Base-by-base conservation (phyloP, 2,113 vertebrate species). In the Ceyx cyanopectus region DNA sequence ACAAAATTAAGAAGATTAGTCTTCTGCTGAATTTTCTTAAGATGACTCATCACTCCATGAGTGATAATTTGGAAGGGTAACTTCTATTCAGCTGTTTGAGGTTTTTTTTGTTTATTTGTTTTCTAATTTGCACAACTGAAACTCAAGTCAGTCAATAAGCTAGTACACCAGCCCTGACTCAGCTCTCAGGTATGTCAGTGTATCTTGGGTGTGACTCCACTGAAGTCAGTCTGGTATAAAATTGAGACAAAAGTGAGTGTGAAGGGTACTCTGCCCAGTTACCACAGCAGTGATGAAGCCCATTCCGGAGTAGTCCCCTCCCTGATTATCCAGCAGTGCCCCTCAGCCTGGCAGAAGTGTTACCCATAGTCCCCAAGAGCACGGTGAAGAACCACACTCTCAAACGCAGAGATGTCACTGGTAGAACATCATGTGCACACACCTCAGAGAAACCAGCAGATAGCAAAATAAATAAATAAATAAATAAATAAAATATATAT, bases 81-180 rank as follows among this genome's bases (percentile, higher is more conserved):
- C 6, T 87, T 82, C 87, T 69, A 3, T 58, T 87, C 70, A 69
- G 22, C 24, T 51, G 24, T 26, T 51, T 41, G 14, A 34, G 4
- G 5, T 51, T 51, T 50, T 50, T 50, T 50, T 53, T 9, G 10
- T 48, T 48, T 48, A 21, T 48, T 61, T 78, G 22, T 60, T 37
- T 70, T 60, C 60, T 5, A 41, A 77, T 95, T 87, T 82, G 51
- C 87, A 89, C 92, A 92, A 77, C 80, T 94, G 96, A 95, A 95
- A 96, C 87, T 30, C 60, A 12, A 12, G n/a, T 21, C 76, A 16
- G 56, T 34, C 43, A 40, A 24, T 46, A 66, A 69, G 57, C 81
- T 54, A 81, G 76, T 69, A 43, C 89, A 62, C 43, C 72, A 80
- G 94, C 75, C 81, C 81, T 95, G 94, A 96, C 85, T 95, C 94